phyloP scores from a whole-genome alignment of 1,140 invertebrate species.

The Microplitis mediator region DNA sequence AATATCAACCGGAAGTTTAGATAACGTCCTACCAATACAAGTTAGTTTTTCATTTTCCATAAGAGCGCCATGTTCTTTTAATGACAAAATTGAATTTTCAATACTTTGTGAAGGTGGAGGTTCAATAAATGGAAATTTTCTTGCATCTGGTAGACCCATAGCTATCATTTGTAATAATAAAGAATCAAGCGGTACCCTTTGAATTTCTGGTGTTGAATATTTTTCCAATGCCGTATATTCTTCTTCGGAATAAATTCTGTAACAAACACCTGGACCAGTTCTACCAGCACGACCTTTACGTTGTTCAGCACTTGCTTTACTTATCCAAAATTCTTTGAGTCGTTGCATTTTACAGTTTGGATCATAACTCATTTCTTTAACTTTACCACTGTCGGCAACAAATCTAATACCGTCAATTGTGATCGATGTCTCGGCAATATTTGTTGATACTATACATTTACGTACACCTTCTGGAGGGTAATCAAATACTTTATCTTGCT shows the following conservation, averaged over 20 bases:
- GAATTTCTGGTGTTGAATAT: slow-evolving; percentile 89
- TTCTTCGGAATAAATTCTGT: slow-evolving; percentile 85
- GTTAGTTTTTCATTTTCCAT: slow-evolving; percentile 87
- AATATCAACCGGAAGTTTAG: slow-evolving; percentile 92
- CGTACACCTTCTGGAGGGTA: slow-evolving; percentile 92
- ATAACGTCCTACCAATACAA: slow-evolving; percentile 83
- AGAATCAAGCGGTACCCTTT: slow-evolving; percentile 90
- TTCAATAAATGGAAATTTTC: slow-evolving; percentile 96
- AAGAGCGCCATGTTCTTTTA: slow-evolving; percentile 90
- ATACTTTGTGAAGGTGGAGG: slow-evolving; percentile 80
- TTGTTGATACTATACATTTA: slow-evolving; percentile 99
- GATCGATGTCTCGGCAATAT: slow-evolving; percentile 98
- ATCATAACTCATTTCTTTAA: slow-evolving; percentile 97
- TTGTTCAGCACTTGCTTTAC: slow-evolving; percentile 95
- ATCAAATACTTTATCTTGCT: slow-evolving; percentile 98
- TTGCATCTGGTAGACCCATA: slow-evolving; percentile 89
- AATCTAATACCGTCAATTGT: slow-evolving; percentile 99
- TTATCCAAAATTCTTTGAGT: slow-evolving; percentile 95
- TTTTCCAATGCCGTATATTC: slow-evolving; percentile 80
- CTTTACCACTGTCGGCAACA: slow-evolving; percentile 96
- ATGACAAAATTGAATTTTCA: slow-evolving; percentile 82
- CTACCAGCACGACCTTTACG: slow-evolving; percentile 92
- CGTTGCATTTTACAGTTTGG: slow-evolving; percentile 84
- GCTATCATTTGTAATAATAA: slow-evolving; percentile 93
- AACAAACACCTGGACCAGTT: slow-evolving; percentile 68